Conservation (phyloP, 2,797 vertebrate species). For the Manis javanica region DNA sequence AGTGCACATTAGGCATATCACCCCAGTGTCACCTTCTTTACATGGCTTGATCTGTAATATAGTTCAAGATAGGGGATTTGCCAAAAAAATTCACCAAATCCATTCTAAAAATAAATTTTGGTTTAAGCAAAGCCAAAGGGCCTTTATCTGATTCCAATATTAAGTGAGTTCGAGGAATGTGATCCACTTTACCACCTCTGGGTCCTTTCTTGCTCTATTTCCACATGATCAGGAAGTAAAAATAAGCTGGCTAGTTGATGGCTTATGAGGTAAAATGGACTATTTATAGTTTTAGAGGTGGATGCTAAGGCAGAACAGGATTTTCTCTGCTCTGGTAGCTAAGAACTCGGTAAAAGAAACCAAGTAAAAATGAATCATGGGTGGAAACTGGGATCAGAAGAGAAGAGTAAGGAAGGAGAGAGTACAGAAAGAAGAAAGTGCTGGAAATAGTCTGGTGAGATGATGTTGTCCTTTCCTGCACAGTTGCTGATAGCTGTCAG, state of each 20-base stretch:
- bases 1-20: neutral
- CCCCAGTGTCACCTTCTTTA: neutral
- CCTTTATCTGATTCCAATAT: neutral
- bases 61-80: neutral
- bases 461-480: neutral
- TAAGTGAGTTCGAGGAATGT: neutral
- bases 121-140: slow-evolving; percentile 2
- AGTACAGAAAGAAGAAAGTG: neutral
- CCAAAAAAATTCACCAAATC: neutral
- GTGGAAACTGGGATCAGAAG: neutral
- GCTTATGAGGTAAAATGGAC: slow-evolving; percentile 20
- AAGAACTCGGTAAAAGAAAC: slow-evolving; percentile 52
- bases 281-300: slow-evolving; percentile 26
- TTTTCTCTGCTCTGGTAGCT: slow-evolving; percentile 45
- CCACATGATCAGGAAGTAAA: slow-evolving; percentile 39
- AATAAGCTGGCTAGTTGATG: slow-evolving; percentile 15
- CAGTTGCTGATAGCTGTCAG: neutral
- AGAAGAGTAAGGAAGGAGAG: neutral
- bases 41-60: neutral
- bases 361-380: neutral
- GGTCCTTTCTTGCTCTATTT: slow-evolving; percentile 1
- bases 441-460: neutral
- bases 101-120: slow-evolving; percentile 40
- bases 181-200: neutral
- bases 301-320: neutral